A percentile compares a stretch with the other conserved stretches of the same genome.
Conservation (phyloP, 2,113 vertebrate genomes). For the Myrmecophaga tridactyla region DNA sequence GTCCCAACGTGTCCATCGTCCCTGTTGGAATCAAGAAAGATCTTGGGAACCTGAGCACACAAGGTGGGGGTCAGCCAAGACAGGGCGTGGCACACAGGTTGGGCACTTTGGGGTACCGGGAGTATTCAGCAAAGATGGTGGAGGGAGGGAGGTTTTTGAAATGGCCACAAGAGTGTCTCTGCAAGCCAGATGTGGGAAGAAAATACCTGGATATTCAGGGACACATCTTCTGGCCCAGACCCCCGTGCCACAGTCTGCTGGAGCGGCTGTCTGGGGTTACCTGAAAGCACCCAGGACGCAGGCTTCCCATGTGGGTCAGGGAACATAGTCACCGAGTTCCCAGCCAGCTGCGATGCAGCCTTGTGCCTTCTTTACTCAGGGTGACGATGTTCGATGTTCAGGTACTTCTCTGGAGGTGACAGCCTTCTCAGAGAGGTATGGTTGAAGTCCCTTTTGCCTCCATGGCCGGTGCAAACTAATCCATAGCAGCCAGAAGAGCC, state of each 20-base stretch:
- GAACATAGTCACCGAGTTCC: neutral
- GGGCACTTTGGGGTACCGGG: too few relatives aligned
- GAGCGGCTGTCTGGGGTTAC: too few relatives aligned
- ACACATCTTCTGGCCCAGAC: constrained; percentile 43
- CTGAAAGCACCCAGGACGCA: too few relatives aligned
- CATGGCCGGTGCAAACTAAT: constrained; percentile 87
- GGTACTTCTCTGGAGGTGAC: constrained; percentile 71
- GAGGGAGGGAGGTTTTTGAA: too few relatives aligned
- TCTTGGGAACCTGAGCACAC: constrained; percentile 97
- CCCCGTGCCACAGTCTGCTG: neutral
- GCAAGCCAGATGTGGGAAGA: too few relatives aligned
- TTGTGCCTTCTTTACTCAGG: neutral
- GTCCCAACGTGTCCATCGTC: constrained; percentile 98
- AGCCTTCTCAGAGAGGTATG: constrained; percentile 82
- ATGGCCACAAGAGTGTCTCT: too few relatives aligned
- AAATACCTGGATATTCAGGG: too few relatives aligned
- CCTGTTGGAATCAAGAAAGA: constrained; percentile 99
- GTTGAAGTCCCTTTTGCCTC: constrained; percentile 91
- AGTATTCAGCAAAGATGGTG: too few relatives aligned
- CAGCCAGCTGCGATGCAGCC: neutral
- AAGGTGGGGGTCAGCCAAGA: constrained; percentile 96
- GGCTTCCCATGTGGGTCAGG: neutral
- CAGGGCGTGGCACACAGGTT: constrained; percentile 44
- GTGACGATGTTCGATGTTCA: rapidly evolving
- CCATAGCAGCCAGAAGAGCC: constrained; percentile 88